Evolutionary conservation across 2,888 invertebrate species (phyloP).

Genomic region (Cremastinae sp.): DNA sequence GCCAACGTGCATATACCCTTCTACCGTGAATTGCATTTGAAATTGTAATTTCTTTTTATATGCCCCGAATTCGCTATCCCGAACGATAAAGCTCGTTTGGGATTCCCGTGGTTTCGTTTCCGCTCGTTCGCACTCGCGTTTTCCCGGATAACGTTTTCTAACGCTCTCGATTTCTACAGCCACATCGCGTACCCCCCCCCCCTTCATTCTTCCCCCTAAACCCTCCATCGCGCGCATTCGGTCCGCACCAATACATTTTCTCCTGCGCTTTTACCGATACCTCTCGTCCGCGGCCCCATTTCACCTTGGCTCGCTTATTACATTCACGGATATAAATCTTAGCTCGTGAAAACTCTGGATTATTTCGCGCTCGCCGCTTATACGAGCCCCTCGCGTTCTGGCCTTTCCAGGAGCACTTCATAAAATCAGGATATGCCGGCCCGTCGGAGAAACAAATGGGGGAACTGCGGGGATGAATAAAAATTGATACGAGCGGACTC

Average conservation of each 20-base stretch:
- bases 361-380: conserved; percentile 25
- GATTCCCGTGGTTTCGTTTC: conserved; percentile 56
- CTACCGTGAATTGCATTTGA: conserved; percentile 77
- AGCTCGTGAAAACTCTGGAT: conserved; percentile 5
- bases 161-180: conserved; percentile 25
- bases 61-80: conserved; percentile 49
- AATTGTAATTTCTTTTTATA: conserved; percentile 75
- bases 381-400: not conserved
- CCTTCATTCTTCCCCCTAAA: conserved; percentile 24
- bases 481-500: not conserved
- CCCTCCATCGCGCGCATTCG: no score
- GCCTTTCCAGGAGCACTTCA: not conserved
- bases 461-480: not conserved
- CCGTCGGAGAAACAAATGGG: not conserved
- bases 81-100: conserved; percentile 62
- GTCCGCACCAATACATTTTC: no score
- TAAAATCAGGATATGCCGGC: conserved; percentile 13
- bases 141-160: conserved; percentile 30
- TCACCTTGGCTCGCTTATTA: conserved; percentile 35
- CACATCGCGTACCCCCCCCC: conserved; percentile 15
- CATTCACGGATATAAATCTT: conserved; percentile 11
- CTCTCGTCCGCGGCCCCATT: conserved; percentile 21
- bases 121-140: conserved; percentile 50
- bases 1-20: conserved; percentile 53
- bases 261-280: conserved; percentile 41